These are phyloP conservation scores for Drosophila orena DNA, from an alignment of 1,140 invertebrate genomes.

Conservation along the genomic window DNA sequence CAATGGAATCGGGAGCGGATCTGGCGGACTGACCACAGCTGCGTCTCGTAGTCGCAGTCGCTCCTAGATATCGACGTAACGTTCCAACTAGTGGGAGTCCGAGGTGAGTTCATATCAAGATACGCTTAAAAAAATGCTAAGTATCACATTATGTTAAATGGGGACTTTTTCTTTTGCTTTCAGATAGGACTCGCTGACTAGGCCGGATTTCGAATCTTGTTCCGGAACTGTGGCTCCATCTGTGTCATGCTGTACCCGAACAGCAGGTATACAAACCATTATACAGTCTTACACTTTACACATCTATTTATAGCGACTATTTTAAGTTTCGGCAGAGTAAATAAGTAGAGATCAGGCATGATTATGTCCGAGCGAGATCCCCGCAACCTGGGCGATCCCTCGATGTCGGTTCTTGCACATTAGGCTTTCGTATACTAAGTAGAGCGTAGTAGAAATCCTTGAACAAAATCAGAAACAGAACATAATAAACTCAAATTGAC, in stretches of 20 bases:
- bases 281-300: slow-evolving; percentile 65
- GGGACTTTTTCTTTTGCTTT: neutral
- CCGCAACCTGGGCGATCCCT: neutral
- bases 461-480: slow-evolving; percentile 40
- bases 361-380: slow-evolving; percentile 29
- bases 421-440: slow-evolving; percentile 47
- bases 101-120: slow-evolving; percentile 21
- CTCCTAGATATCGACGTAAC: slow-evolving; percentile 56
- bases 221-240: slow-evolving; percentile 32
- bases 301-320: slow-evolving; percentile 74
- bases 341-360: slow-evolving; percentile 46
- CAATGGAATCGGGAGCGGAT: slow-evolving; percentile 57
- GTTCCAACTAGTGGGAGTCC: slow-evolving; percentile 57
- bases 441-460: slow-evolving; percentile 41
- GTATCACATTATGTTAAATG: neutral
- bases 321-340: slow-evolving; percentile 66
- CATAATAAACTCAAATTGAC: slow-evolving; percentile 47
- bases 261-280: slow-evolving; percentile 77
- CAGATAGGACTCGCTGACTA: slow-evolving; percentile 54
- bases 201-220: slow-evolving; percentile 19
- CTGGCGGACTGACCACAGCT: slow-evolving; percentile 29
- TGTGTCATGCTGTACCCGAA: slow-evolving; percentile 75
- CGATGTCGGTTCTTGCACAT: slow-evolving; percentile 33
- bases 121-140: too few species aligned
- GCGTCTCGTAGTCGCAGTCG: slow-evolving; percentile 78